Conservation (phyloP, 1,140 invertebrate genomes). For the Eumeta japonica region DNA sequence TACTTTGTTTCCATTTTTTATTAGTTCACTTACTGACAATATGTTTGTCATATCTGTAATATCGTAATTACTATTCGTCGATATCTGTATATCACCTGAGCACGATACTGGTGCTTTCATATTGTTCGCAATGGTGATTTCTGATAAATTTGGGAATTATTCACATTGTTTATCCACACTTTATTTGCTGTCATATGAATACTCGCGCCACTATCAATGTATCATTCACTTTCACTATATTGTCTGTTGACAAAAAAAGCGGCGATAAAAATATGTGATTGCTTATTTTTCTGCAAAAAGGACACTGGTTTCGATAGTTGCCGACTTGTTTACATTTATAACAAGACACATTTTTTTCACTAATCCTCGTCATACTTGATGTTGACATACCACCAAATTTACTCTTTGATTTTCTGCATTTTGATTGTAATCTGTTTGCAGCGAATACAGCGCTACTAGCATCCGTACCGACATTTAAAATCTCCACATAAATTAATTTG, state of each 20-base stretch:
- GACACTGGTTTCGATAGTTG: slow-evolving; percentile 19
- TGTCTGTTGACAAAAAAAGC: slow-evolving; percentile 17
- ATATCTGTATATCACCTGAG: slow-evolving; percentile 12
- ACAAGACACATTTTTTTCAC: slow-evolving; percentile 10
- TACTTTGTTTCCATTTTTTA: slow-evolving; percentile 21
- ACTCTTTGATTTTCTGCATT: slow-evolving; percentile 2
- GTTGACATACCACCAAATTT: background rate
- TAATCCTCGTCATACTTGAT: background rate
- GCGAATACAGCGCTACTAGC: slow-evolving; percentile 5
- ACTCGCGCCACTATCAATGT: slow-evolving; percentile 25
- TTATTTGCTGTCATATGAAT: slow-evolving; percentile 18
- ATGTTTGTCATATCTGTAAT: slow-evolving; percentile 19
- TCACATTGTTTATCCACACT: no score
- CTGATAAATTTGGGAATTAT: slow-evolving; percentile 7
- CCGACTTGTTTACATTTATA: slow-evolving; percentile 17
- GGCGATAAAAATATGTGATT: slow-evolving; percentile 19
- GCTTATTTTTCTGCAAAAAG: slow-evolving; percentile 12
- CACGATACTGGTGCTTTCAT: slow-evolving; percentile 11
- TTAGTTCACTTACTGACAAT: slow-evolving; percentile 18
- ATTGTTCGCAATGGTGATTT: slow-evolving; percentile 18
- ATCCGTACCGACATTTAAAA: no score
- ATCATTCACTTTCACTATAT: slow-evolving; percentile 20
- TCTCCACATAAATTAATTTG: slow-evolving; percentile 19
- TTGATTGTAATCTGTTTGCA: no score
- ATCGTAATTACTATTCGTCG: slow-evolving; percentile 17